These are phyloP conservation scores for Epirrita christyi DNA, from an alignment of 2,888 invertebrate genomes.

Conservation along the genomic window DNA sequence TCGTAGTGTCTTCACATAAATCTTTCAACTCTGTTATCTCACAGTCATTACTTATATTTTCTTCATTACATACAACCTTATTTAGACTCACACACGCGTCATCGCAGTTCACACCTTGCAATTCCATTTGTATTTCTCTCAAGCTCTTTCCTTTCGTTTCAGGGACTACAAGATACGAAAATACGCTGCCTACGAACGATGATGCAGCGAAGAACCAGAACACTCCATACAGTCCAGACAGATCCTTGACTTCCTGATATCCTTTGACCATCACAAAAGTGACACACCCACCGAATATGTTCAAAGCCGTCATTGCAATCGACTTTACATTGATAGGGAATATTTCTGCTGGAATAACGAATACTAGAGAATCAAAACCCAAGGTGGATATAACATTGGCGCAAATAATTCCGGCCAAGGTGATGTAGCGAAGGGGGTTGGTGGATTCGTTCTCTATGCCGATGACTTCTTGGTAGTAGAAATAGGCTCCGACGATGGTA, in stretches of 20 bases:
- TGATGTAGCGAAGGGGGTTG: conserved; percentile 60
- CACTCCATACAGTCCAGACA: conserved; percentile 74
- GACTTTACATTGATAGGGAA: conserved; percentile 85
- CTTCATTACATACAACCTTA: conserved; percentile 20
- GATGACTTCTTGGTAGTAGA: conserved; percentile 61
- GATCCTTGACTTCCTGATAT: conserved; percentile 77
- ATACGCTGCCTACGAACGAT: conserved; percentile 74
- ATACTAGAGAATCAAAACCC: conserved; percentile 79
- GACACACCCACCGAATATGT: conserved; percentile 74
- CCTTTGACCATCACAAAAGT: conserved; percentile 79
- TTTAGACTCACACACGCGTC: conserved; percentile 41
- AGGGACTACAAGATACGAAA: conserved; percentile 77
- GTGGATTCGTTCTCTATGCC: conserved; percentile 46
- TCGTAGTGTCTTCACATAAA: conserved; percentile 17
- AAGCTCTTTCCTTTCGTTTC: conserved; percentile 85
- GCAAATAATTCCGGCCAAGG: conserved; percentile 69
- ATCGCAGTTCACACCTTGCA: conserved; percentile 67
- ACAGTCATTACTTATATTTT: conserved; percentile 21
- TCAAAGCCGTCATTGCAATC: conserved; percentile 76
- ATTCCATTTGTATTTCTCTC: conserved; percentile 79
- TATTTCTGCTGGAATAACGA: conserved; percentile 82
- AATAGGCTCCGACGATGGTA: conserved; percentile 63
- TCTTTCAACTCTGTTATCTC: conserved; percentile 36
- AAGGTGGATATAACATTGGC: conserved; percentile 60
- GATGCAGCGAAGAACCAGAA: conserved; percentile 79